These are phyloP conservation scores for Apodemus agrarius DNA, from an alignment of 2,797 vertebrate species.

Conservation along the genomic window DNA sequence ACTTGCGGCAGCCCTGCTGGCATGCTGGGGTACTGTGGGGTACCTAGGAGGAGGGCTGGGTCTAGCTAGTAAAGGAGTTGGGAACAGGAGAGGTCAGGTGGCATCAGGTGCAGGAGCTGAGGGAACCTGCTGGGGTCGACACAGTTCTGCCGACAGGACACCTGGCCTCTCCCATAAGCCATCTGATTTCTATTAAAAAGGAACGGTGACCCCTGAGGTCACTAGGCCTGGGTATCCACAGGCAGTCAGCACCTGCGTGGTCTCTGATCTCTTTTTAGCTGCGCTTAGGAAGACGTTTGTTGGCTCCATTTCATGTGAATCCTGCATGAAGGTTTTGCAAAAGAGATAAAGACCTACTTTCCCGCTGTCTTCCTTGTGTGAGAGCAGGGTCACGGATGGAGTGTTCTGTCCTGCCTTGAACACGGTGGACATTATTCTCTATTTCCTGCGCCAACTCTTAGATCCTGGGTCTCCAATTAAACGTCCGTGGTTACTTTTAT, in stretches of 20 bases:
- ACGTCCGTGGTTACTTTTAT: neutral
- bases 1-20: neutral
- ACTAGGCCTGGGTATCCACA: neutral
- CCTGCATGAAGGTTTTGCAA: conserved; percentile 16
- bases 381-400: neutral
- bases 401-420: neutral
- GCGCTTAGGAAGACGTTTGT: neutral
- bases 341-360: conserved; percentile 7
- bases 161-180: neutral
- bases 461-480: neutral
- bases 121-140: neutral
- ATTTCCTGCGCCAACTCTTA: neutral
- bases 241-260: neutral
- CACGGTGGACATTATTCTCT: neutral
- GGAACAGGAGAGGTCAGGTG: neutral
- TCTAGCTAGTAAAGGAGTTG: neutral
- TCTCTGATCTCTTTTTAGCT: conserved; percentile 49
- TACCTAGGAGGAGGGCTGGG: neutral
- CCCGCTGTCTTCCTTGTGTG: neutral
- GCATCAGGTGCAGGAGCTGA: neutral
- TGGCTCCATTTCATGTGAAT: conserved; percentile 33
- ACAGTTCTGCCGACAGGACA: neutral
- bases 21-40: neutral
- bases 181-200: neutral
- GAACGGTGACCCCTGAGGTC: neutral